Conservation (phyloP, 2,888 invertebrate species). For the Synergus umbraculus region DNA sequence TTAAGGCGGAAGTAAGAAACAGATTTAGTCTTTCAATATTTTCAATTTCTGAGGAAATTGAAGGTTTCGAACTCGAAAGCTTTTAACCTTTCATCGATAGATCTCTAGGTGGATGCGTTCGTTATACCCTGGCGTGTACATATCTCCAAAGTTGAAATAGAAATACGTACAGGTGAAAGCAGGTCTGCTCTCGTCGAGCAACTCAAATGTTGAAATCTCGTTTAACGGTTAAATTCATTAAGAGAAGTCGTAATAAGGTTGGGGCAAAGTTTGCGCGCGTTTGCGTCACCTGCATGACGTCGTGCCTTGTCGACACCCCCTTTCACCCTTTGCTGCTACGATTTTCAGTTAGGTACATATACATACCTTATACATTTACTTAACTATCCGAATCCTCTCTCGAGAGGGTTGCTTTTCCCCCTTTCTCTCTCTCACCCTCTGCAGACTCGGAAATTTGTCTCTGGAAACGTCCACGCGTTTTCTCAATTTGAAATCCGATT, state of each 20-base stretch:
- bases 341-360: constrained; percentile 48
- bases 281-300: constrained; percentile 50
- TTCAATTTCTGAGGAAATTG: no score
- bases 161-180: constrained; percentile 53
- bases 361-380: constrained; percentile 53
- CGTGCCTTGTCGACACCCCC: constrained; percentile 50
- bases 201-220: constrained; percentile 71
- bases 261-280: constrained; percentile 64
- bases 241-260: constrained; percentile 72
- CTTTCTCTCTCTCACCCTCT: constrained; percentile 43
- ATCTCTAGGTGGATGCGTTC: background rate
- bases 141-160: constrained; percentile 14
- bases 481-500: constrained; percentile 53
- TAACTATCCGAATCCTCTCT: constrained; percentile 1
- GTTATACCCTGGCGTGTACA: background rate
- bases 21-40: no score
- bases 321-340: constrained; percentile 45
- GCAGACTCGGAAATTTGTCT: constrained; percentile 41
- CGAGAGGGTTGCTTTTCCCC: constrained; percentile 44
- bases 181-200: constrained; percentile 54
- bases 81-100: constrained; percentile 7
- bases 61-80: background rate
- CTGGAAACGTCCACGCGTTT: constrained; percentile 43
- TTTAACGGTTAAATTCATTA: constrained; percentile 72
- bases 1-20: no score